Conservation (phyloP, 2,797 vertebrate species). For the Sparus aurata region DNA sequence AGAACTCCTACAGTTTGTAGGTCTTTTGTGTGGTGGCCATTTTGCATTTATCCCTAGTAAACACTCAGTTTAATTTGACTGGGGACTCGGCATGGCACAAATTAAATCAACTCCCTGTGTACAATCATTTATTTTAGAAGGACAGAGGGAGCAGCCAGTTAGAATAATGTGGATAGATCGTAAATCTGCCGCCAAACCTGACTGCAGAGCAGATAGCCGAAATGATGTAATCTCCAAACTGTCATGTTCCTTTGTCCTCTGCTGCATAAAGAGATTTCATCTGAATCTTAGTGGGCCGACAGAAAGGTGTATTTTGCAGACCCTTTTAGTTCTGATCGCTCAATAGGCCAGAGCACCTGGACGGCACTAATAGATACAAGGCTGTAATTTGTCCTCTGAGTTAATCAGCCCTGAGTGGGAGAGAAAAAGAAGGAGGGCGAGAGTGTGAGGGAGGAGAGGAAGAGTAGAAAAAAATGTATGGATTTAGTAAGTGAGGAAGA, state of each 20-base stretch:
- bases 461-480: slow-evolving; percentile 31
- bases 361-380: slow-evolving; percentile 70
- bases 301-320: slow-evolving; percentile 41
- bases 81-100: slow-evolving; percentile 69
- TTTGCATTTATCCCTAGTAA: slow-evolving; percentile 66
- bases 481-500: slow-evolving; percentile 31
- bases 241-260: slow-evolving; percentile 63
- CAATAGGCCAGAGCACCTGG: slow-evolving; percentile 72
- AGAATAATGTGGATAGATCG: slow-evolving; percentile 54
- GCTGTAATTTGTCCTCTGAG: slow-evolving; percentile 75
- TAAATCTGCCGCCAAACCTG: slow-evolving; percentile 62
- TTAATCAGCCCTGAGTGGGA: slow-evolving; percentile 68
- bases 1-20: slow-evolving; percentile 40
- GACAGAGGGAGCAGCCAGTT: slow-evolving; percentile 56
- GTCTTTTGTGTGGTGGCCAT: slow-evolving; percentile 54
- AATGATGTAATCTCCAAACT: slow-evolving; percentile 65
- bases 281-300: slow-evolving; percentile 46
- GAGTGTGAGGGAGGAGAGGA: slow-evolving; percentile 9
- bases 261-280: slow-evolving; percentile 58
- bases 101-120: slow-evolving; percentile 71
- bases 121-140: slow-evolving; percentile 70
- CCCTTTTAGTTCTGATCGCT: slow-evolving; percentile 67
- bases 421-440: slow-evolving; percentile 34
- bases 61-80: slow-evolving; percentile 77
- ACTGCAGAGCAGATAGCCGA: slow-evolving; percentile 57